Evolutionary conservation across 2,797 vertebrate genomes (phyloP), one percentile per base, ranked within the genome.

Genomic region (Phoxinus dragarum): DNA sequence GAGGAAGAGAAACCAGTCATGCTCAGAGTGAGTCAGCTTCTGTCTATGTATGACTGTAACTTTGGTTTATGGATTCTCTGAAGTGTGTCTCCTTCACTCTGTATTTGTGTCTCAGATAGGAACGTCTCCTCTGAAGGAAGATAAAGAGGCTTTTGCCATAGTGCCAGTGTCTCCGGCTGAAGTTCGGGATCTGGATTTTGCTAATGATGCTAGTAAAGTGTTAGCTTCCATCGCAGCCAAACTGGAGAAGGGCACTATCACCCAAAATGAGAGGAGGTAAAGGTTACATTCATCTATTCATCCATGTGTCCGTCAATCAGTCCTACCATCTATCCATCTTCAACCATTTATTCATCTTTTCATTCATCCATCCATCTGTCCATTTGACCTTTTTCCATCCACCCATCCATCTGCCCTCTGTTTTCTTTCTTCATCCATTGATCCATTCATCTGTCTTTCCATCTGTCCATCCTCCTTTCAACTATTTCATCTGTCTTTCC

Each of bases 1-100:
- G 98, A 99, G 2, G 98, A 99, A 87, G 98, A 99, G 88, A 99
- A 99, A 47, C 98, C 98, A 0, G 98, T 99, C 89, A 99, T 99
- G 98, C 95, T 99, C 49, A 95, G 98, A 84, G 98, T 99, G 84
- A 96, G 96, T 95, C 61, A 72, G 66, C 3, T n/a, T 77, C 80
- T 85, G 14, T 76, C 38, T 52, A 16, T 34, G n/a, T 61, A 56
- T 34, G 36, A 74, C 49, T 67, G 9, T 34, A 16, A 14, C 21
- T 8, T 56, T 59, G 52, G 34, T 61, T 81, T 54, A 27, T 71
- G 14, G 8, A 17, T 54, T 52, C 42, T 81, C 16, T 82, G 40
- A 74, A 64, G 52, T 74, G 36, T 72, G 52, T 54, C 27, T 82
- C 69, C 38, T 73, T 7, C 1, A 74, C 54, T 74, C n/a, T 82